phyloP scores from a whole-genome alignment of 2,113 vertebrate genomes.

The Lycaon pictus region DNA sequence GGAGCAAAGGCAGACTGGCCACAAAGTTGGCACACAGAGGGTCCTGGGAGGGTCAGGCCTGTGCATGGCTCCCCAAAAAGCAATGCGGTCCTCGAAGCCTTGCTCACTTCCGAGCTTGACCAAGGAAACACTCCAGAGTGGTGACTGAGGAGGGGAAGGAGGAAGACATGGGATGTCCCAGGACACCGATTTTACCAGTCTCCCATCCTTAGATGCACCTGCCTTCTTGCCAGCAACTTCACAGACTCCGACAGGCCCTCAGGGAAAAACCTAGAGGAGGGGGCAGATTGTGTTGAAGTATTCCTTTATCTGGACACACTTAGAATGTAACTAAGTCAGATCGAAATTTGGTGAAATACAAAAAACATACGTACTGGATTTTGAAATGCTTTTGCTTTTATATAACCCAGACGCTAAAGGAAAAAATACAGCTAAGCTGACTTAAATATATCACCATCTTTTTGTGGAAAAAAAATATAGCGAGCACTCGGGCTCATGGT shows the following conservation, averaged over 20 bases:
- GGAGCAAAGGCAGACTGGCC: neutral
- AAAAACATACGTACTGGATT: neutral
- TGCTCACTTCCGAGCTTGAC: neutral
- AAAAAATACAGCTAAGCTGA: neutral
- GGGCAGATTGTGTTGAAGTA: fast-evolving
- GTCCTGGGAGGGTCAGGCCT: neutral
- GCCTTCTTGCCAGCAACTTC: neutral
- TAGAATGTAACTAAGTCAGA: neutral
- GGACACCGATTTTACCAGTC: neutral
- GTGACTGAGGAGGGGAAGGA: neutral
- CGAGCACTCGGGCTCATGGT: neutral
- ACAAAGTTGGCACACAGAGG: neutral
- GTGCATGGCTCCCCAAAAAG: neutral
- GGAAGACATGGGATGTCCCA: neutral
- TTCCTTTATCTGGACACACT: neutral
- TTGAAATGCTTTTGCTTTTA: conserved; percentile 30
- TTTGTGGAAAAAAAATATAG: neutral
- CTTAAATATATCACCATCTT: conserved; percentile 29
- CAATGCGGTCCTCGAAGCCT: neutral
- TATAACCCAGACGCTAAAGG: conserved; percentile 29
- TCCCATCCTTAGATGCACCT: neutral
- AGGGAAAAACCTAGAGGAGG: neutral
- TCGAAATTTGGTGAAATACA: neutral
- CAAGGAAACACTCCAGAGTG: neutral
- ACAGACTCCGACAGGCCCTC: fast-evolving